Evolutionary conservation across 2,113 vertebrate species (phyloP), one percentile per base, ranked within the genome.

Genomic region (Ranitomeya imitator): DNA sequence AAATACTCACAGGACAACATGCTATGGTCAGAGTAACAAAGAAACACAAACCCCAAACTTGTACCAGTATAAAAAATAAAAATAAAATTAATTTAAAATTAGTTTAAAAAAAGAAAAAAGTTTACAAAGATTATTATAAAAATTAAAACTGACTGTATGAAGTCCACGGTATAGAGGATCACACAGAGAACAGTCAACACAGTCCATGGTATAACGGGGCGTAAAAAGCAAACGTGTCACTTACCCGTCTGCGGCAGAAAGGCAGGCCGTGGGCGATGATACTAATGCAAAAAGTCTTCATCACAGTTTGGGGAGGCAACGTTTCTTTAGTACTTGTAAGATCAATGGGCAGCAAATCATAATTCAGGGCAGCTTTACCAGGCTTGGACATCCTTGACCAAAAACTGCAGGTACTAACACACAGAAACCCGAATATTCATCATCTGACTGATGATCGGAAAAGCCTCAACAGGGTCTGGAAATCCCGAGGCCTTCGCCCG

Each of bases 281-380:
- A 94, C 98, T 99, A 94, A 99, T 98, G 94, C 97, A 99, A 94
- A 99, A 99, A 92, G 99, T 98, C 95, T 97, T 97, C 93, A 99
- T 97, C 73, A 99, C 94, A 23, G 97, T 98, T 94, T 98, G 97
- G 85, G 97, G 96, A 4, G 97, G 95, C 14, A 97, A 90, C 83
- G 96, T 94, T 45, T 97, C 96, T 92, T 95, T 94, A 79, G 95
- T 84, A 89, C 94, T 94, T 93, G 95, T 96, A 89, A 95, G 91
- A 91, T 97, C 96, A 91, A 95, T 93, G 94, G 94, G 93, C 92
- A 96, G 92, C 90, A 95, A 94, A 77, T 93, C 95, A 95, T 95
- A 94, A 91, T 91, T 95, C 87, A 94, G 87, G 18, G 94, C 91
- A 90, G 93, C 91, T 91, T 97, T 97, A 89, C 94, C 93, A 79